These are phyloP conservation scores for Salticus scenicus DNA, from an alignment of 2,888 invertebrate species.

Conservation along the genomic window DNA sequence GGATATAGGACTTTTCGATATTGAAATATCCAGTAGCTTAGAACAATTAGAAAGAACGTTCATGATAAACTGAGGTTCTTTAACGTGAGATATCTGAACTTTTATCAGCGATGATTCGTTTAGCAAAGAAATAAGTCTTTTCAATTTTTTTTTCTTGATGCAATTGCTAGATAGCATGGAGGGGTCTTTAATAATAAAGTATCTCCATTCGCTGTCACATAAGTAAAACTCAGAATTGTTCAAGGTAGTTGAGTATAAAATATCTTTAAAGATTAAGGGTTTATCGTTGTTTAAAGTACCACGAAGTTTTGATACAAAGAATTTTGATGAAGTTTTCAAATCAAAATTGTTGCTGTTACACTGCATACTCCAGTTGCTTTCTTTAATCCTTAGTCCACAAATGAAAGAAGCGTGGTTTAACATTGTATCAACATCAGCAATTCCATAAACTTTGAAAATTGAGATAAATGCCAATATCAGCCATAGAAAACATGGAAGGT, in stretches of 20 bases:
- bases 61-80: background rate
- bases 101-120: background rate
- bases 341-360: conserved; percentile 2
- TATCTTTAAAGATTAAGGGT: background rate
- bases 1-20: background rate
- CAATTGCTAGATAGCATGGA: conserved; percentile 13
- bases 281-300: background rate
- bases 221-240: conserved; percentile 2
- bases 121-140: background rate
- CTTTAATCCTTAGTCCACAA: background rate
- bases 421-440: too few species aligned
- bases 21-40: too few species aligned
- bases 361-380: background rate
- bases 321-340: background rate
- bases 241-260: background rate
- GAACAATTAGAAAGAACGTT: too few species aligned
- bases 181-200: conserved; percentile 9
- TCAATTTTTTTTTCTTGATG: background rate
- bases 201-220: conserved; percentile 16
- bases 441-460: too few species aligned
- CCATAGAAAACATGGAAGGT: background rate
- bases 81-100: background rate
- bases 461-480: too few species aligned
- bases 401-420: background rate
- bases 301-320: background rate